phyloP scores from a whole-genome alignment of 2,113 vertebrate species.

The Toxotes jaculatrix region DNA sequence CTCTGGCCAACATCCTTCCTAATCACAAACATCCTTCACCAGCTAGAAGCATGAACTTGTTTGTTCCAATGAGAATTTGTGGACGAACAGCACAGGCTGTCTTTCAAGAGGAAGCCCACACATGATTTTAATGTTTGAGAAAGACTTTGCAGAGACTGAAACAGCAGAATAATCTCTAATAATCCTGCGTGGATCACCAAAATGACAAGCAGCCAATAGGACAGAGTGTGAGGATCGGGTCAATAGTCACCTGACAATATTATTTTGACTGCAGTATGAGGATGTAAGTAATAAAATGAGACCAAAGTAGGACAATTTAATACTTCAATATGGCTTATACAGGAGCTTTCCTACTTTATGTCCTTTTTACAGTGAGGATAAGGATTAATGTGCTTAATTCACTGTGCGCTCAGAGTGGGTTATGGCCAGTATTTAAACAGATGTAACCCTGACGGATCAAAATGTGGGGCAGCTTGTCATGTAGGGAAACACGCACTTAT shows the following conservation, averaged over 20 bases:
- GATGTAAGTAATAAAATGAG: slow-evolving; percentile 30
- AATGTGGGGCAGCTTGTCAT: slow-evolving; percentile 73
- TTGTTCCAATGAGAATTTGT: slow-evolving; percentile 40
- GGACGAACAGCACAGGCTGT: slow-evolving; percentile 10
- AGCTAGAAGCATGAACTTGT: slow-evolving; percentile 39
- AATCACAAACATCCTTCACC: slow-evolving; percentile 73
- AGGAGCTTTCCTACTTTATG: slow-evolving; percentile 52
- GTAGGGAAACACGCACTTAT: slow-evolving; percentile 61
- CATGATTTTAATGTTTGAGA: slow-evolving; percentile 14
- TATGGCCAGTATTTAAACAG: slow-evolving; percentile 67
- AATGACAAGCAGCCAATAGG: slow-evolving; percentile 56
- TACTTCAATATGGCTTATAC: slow-evolving; percentile 49
- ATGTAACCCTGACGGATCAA: slow-evolving; percentile 70
- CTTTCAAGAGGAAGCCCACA: neutral
- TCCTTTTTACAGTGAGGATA: slow-evolving; percentile 58
- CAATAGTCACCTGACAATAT: slow-evolving; percentile 47
- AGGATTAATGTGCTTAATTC: slow-evolving; percentile 77
- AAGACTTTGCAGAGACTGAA: slow-evolving; percentile 20
- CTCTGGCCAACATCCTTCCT: slow-evolving; percentile 74
- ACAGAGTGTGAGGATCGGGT: slow-evolving; percentile 33
- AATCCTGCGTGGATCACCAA: slow-evolving; percentile 58
- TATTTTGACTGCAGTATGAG: slow-evolving; percentile 36
- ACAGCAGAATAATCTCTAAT: slow-evolving; percentile 62
- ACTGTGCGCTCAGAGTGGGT: slow-evolving; percentile 60
- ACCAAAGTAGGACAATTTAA: slow-evolving; percentile 46